A percentile compares a stretch with the other conserved stretches of the same genome.
Evolutionary conservation across 1,140 invertebrate species (phyloP).

Genomic region (Drosophila ohnishii): DNA sequence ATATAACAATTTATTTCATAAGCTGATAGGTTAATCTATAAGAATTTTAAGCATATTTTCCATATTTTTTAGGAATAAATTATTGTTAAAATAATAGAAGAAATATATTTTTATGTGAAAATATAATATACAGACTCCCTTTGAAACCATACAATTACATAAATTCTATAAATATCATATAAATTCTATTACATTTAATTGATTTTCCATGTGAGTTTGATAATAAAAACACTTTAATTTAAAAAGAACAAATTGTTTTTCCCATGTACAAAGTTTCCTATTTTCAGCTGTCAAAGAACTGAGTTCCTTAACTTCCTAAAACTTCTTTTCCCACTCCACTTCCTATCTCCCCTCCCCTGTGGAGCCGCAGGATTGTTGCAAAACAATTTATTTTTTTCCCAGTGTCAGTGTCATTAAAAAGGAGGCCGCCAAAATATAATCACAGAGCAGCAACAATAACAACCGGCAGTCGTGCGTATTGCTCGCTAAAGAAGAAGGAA

Average conservation of each 20-base stretch:
- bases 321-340: background rate
- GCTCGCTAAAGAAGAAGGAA: slow-evolving; percentile 46
- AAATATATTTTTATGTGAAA: too few relatives aligned
- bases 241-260: background rate
- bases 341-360: background rate
- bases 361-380: slow-evolving; percentile 24
- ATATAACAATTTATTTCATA: background rate
- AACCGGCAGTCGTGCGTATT: slow-evolving; percentile 64
- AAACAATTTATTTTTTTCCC: slow-evolving; percentile 41
- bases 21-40: background rate
- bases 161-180: too few relatives aligned
- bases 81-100: too few relatives aligned
- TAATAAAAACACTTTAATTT: background rate
- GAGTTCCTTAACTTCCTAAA: background rate
- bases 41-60: background rate
- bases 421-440: slow-evolving; percentile 56
- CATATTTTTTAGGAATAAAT: too few relatives aligned
- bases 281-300: background rate
- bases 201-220: background rate
- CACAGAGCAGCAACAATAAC: slow-evolving; percentile 50
- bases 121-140: too few relatives aligned
- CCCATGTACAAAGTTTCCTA: background rate
- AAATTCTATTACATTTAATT: too few relatives aligned
- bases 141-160: too few relatives aligned
- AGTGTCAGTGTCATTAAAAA: slow-evolving; percentile 71